phyloP scores from a whole-genome alignment of 2,113 vertebrate species.

The Cariama cristata region DNA sequence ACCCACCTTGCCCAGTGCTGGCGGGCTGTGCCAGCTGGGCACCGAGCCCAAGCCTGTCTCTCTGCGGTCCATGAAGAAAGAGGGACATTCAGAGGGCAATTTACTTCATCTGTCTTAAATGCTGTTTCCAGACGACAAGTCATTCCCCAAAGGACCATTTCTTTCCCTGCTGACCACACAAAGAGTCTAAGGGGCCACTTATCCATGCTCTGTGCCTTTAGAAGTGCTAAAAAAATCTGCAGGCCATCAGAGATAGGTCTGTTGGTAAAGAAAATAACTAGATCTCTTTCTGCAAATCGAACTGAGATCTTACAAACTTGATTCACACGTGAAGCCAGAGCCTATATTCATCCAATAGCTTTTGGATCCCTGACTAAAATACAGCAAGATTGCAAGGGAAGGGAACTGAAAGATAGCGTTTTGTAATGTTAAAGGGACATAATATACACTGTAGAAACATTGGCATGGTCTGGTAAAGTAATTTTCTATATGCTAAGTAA shows the following conservation, averaged over 20 bases:
- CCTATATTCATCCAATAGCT: neutral
- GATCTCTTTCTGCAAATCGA: neutral
- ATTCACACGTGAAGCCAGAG: neutral
- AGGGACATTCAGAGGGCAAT: neutral
- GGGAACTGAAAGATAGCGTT: neutral
- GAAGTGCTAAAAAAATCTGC: neutral
- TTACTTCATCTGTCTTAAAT: neutral
- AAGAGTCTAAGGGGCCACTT: neutral
- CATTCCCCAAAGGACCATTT: neutral
- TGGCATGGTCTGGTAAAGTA: neutral
- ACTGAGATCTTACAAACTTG: neutral
- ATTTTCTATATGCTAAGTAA: neutral
- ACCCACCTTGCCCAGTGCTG: rapidly evolving
- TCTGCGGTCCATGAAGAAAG: neutral
- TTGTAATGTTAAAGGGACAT: neutral
- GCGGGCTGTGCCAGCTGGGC: neutral
- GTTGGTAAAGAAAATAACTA: neutral
- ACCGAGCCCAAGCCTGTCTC: neutral
- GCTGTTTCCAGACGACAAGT: neutral
- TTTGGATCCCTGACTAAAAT: neutral
- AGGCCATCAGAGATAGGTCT: neutral
- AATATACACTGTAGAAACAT: neutral
- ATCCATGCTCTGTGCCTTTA: neutral
- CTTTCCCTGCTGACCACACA: neutral
- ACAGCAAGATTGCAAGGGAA: neutral